Evolutionary conservation across 37 sponge, comb jelly and placozoan species (phyloP).

Genomic region (Halisarca cf. caerulea): DNA sequence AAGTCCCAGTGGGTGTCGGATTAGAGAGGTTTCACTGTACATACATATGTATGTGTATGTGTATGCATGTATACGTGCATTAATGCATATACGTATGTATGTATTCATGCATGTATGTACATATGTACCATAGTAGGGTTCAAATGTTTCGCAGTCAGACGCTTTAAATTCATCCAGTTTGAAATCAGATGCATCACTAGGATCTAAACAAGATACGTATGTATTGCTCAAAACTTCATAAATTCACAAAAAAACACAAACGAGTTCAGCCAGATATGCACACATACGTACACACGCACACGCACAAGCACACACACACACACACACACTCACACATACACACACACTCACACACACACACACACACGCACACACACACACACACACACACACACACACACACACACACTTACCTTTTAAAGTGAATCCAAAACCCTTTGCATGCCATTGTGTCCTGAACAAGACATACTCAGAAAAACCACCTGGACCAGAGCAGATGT

Average conservation of each 20-base stretch:
- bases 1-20: too few relatives aligned
- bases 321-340: background rate
- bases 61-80: background rate
- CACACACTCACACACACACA: slow-evolving; percentile 33
- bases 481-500: slow-evolving; percentile 99
- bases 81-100: background rate
- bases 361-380: slow-evolving; percentile 51
- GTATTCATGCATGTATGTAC: background rate
- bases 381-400: slow-evolving; percentile 46
- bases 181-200: slow-evolving; percentile 83
- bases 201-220: slow-evolving; percentile 31
- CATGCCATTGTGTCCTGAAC: slow-evolving; percentile 86
- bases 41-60: slow-evolving; percentile 1
- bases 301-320: background rate
- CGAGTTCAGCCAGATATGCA: background rate
- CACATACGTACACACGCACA: slow-evolving; percentile 6
- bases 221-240: background rate
- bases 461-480: slow-evolving; percentile 99
- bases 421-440: slow-evolving; percentile 98
- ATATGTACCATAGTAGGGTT: slow-evolving; percentile 88
- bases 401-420: slow-evolving; percentile 64
- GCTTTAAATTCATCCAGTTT: slow-evolving; percentile 88
- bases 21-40: too few relatives aligned
- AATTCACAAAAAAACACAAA: background rate
- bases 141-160: slow-evolving; percentile 93